Base-by-base conservation (phyloP, 2,888 invertebrate genomes). In the Megalurothrips usitatus region DNA sequence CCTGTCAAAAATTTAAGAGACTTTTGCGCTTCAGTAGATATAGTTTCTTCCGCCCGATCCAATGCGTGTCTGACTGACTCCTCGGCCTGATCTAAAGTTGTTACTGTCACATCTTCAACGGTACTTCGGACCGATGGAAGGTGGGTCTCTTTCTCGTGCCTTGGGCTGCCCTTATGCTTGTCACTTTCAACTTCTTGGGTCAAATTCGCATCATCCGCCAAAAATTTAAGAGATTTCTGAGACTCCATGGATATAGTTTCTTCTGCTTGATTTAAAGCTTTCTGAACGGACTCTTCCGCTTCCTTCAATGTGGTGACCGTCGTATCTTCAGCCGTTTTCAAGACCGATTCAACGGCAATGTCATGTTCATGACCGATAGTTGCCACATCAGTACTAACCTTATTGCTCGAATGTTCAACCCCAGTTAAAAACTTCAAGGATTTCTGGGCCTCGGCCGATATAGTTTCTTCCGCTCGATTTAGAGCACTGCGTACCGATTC, bases 401-500 rank as follows among this genome's bases (percentile, higher is more conserved):
- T 6, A 6, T 43, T 2, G 34, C 34, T 43, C 6, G 6, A 43
- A 6, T 43, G 2, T 6, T 43, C 34, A 43, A 6, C 34, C 6
- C 34, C 19, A 52, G 19, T 19, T 10, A 52, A 52, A 19, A 43
- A 43, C 34, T 43, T 43, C 34, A 43, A 6, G 34, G 52, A 12
- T 52, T 52, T 52, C 10, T 19, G 52, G 19, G 52, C 52, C 19
- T 52, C 52, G 19, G 10, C 52, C 10, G 52, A 52, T 12, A 52
- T 52, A 2, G 52, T 52, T 52, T 52, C 52, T 52, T 52, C 52
- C 52, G 52, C 52, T 12, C 19, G 58, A 43, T 79, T 79, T 17
- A 48, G 79, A 79, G 58, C 79, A 48, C 28, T 79, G 14, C 9
- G 47, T 48, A 48, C 79, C 52, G 52, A 52, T 19, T 52, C 52